A percentile compares a stretch with the other conserved stretches of the same genome.
phyloP scores from a whole-genome alignment of 2,888 invertebrate genomes.

The Volucella zonaria region DNA sequence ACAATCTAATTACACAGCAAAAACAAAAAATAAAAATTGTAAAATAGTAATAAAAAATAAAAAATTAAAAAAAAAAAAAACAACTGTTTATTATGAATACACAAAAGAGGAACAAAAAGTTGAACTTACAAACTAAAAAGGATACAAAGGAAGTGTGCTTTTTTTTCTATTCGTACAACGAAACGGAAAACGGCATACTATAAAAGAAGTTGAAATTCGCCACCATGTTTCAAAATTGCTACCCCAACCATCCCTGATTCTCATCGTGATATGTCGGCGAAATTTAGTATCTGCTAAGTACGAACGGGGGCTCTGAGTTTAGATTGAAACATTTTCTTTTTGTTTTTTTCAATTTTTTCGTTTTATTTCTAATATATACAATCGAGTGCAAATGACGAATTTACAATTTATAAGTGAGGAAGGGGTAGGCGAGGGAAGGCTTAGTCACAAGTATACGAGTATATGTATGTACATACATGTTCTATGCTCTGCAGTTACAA shows the following conservation, averaged over 20 bases:
- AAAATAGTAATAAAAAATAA: background rate
- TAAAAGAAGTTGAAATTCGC: constrained; percentile 14
- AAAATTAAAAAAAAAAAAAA: constrained; percentile 46
- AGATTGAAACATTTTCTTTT: constrained; percentile 43
- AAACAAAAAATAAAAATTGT: constrained; percentile 26
- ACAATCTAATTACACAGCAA: constrained; percentile 71
- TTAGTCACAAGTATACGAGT: constrained; percentile 63
- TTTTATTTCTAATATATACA: constrained; percentile 65
- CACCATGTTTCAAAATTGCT: constrained; percentile 26
- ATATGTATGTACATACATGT: constrained; percentile 50
- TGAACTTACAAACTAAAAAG: constrained; percentile 68
- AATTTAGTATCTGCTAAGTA: constrained; percentile 28
- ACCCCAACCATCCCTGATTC: constrained; percentile 6
- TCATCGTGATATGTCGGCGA: constrained; percentile 60
- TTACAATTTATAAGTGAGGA: constrained; percentile 51
- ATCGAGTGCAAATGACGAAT: constrained; percentile 65
- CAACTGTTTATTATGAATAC: constrained; percentile 62
- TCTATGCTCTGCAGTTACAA: constrained; percentile 55
- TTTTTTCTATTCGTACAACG: constrained; percentile 28
- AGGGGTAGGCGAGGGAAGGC: constrained; percentile 19
- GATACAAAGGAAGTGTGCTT: constrained; percentile 52
- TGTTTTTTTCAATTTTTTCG: background rate
- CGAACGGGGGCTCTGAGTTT: background rate
- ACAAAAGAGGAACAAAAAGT: constrained; percentile 72
- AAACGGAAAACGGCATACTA: constrained; percentile 1